A percentile compares a stretch with the other conserved stretches of the same genome.
These are phyloP conservation scores for Mylabris phalerata DNA, from an alignment of 1,140 invertebrate genomes.

Conservation along the genomic window DNA sequence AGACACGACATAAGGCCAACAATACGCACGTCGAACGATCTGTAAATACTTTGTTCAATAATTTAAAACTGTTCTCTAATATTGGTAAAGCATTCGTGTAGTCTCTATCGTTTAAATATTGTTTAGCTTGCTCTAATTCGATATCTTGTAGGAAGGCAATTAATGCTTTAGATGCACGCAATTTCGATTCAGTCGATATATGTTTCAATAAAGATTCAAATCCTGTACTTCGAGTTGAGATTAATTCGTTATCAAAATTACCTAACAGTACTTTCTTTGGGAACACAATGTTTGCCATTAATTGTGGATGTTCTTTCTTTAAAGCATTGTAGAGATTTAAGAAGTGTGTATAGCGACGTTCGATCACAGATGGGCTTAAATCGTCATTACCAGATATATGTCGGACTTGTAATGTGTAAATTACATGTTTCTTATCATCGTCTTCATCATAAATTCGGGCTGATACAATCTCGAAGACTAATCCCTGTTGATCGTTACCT, in stretches of 20 bases:
- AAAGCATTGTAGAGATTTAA: conserved; percentile 58
- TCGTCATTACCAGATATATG: conserved; percentile 48
- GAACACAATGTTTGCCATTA: conserved; percentile 55
- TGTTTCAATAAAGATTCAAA: conserved; percentile 63
- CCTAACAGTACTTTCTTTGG: conserved; percentile 67
- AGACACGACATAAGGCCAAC: conserved; percentile 62
- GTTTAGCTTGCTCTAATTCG: conserved; percentile 56
- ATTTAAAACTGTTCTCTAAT: conserved; percentile 62
- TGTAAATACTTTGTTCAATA: conserved; percentile 68
- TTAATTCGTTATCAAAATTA: conserved; percentile 67
- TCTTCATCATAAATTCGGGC: conserved; percentile 44
- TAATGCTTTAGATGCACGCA: conserved; percentile 55
- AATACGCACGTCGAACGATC: conserved; percentile 61
- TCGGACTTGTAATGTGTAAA: conserved; percentile 54
- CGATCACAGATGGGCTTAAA: conserved; percentile 54
- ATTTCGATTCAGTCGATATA: conserved; percentile 49
- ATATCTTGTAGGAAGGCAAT: conserved; percentile 61
- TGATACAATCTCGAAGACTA: conserved; percentile 45
- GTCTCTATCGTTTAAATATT: conserved; percentile 52
- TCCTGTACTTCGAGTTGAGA: conserved; percentile 58
- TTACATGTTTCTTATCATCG: conserved; percentile 55
- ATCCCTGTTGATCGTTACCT: conserved; percentile 25
- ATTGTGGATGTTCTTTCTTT: conserved; percentile 51
- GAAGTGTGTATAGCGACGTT: conserved; percentile 72
- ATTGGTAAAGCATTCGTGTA: conserved; percentile 56